phyloP scores from a whole-genome alignment of 2,113 vertebrate genomes.

The human (Homo sapiens) region GRCh38 chr14:57664501-57665000 shows the following conservation, averaged over 20 bases:
- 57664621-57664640: no score
- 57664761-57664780: not conserved
- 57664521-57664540: no score
- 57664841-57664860: not conserved
- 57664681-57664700: no score
- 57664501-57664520: no score
- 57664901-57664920: not conserved
- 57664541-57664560: no score
- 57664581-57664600: no score
- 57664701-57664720: fast-evolving
- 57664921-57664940: not conserved
- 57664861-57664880: not conserved
- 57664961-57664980: not conserved
- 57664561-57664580: no score
- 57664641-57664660: no score
- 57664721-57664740: not conserved
- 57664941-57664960: not conserved
- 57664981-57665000: not conserved
- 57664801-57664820: not conserved
- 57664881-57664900: not conserved
- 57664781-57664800: not conserved
- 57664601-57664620: no score
- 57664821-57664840: not conserved
- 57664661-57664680: no score
- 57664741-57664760: not conserved